Percentiles rank a stretch among this genome's conserved stretches.
Evolutionary conservation across 1,140 invertebrate genomes (phyloP).

Genomic region (Vanessa atalanta): DNA sequence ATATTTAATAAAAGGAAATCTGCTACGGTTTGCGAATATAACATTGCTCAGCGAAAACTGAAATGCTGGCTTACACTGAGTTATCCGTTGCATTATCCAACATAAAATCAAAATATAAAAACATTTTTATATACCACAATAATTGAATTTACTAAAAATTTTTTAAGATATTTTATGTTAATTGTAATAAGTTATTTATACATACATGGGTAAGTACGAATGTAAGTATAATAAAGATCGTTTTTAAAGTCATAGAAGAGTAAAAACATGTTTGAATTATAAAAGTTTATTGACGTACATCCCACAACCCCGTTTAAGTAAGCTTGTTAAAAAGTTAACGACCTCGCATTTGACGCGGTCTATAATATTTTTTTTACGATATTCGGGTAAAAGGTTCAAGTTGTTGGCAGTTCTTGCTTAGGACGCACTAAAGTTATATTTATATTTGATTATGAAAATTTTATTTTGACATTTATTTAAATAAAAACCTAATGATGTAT

Average conservation of each 20-base stretch:
- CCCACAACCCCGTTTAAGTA: constrained; percentile 37
- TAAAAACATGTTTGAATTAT: constrained; percentile 28
- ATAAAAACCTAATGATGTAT: no score
- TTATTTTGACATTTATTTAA: no score
- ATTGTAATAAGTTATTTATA: no score
- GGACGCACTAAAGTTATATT: constrained; percentile 5
- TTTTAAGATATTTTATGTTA: no score
- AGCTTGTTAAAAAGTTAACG: constrained; percentile 46
- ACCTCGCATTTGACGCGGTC: constrained; percentile 40
- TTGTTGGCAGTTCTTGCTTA: constrained; percentile 35
- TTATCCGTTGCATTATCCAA: no score
- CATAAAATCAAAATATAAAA: no score
- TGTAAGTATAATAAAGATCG: neutral
- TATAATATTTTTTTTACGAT: constrained; percentile 48
- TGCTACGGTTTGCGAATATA: neutral
- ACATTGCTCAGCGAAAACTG: no score
- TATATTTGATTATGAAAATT: neutral
- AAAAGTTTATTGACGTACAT: constrained; percentile 26
- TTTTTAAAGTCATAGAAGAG: constrained; percentile 28
- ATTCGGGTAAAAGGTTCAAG: constrained; percentile 44
- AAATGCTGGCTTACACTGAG: no score
- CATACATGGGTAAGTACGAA: neutral
- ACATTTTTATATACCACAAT: no score
- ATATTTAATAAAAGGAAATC: neutral
- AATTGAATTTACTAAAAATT: no score